Conservation (phyloP, 2,888 invertebrate species). For the Hypena proboscidalis region DNA sequence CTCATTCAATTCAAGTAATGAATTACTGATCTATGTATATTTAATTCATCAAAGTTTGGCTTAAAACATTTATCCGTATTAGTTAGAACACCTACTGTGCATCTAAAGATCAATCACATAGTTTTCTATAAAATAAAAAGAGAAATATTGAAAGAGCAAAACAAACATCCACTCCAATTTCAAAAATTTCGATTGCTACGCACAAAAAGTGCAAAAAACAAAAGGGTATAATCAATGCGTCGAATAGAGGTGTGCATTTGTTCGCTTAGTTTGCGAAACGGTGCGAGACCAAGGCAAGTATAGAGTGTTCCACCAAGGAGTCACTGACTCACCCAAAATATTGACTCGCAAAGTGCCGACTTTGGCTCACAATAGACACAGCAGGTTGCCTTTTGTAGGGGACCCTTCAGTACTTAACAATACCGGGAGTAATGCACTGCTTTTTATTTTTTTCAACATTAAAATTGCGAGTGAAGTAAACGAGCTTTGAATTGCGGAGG, state of each 20-base stretch:
- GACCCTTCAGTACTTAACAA: constrained; percentile 70
- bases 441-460: constrained; percentile 69
- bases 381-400: constrained; percentile 79
- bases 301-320: constrained; percentile 25
- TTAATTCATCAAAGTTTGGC: background rate
- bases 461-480: constrained; percentile 62
- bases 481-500: constrained; percentile 38
- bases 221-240: constrained; percentile 64
- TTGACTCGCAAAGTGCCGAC: constrained; percentile 83
- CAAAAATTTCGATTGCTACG: constrained; percentile 59
- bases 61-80: background rate
- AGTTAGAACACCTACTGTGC: constrained; percentile 9
- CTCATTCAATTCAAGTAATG: no score
- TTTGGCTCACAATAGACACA: constrained; percentile 73
- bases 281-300: constrained; percentile 30
- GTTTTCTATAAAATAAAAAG: constrained; percentile 10
- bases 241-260: constrained; percentile 71
- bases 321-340: constrained; percentile 79
- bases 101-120: constrained; percentile 9
- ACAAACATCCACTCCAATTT: constrained; percentile 59
- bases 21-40: no score
- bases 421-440: constrained; percentile 73
- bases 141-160: constrained; percentile 32
- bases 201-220: constrained; percentile 66
- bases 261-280: constrained; percentile 68